phyloP scores from a whole-genome alignment of 2,888 invertebrate genomes.

The Caenorhabditis sulstoni region DNA sequence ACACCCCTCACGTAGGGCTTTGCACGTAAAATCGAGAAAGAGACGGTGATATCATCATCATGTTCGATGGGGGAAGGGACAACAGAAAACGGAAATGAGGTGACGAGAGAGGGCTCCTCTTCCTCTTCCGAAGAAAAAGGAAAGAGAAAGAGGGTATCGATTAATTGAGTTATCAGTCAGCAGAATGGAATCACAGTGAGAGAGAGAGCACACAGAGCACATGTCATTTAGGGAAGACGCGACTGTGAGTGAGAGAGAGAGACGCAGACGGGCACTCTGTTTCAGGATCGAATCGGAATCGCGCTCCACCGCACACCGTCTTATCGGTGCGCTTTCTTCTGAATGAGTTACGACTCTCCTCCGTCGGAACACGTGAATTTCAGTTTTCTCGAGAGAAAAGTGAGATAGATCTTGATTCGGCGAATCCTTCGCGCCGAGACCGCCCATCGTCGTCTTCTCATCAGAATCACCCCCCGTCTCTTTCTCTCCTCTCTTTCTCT shows the following conservation, averaged over 20 bases:
- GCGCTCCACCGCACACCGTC: too few species aligned
- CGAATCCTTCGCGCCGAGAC: too few species aligned
- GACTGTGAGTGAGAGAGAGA: slow-evolving; percentile 1
- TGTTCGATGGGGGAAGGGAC: slow-evolving; percentile 9
- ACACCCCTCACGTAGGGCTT: slow-evolving; percentile 6
- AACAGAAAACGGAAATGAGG: slow-evolving; percentile 53
- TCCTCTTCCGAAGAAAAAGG: not conserved
- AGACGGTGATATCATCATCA: slow-evolving; percentile 30
- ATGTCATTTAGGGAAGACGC: slow-evolving; percentile 21
- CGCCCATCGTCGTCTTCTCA: not conserved
- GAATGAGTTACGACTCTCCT: not conserved
- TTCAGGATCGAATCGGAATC: too few species aligned
- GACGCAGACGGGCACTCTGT: slow-evolving; percentile 3
- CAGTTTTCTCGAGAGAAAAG: too few species aligned
- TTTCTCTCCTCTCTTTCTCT: too few species aligned
- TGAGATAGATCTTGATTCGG: too few species aligned
- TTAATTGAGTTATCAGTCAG: slow-evolving; percentile 47
- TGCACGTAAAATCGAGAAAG: slow-evolving; percentile 7
- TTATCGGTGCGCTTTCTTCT: slow-evolving; percentile 1
- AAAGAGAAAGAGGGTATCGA: slow-evolving; percentile 24
- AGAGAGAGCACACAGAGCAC: slow-evolving; percentile 23
- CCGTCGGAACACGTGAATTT: too few species aligned
- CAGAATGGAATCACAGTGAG: slow-evolving; percentile 25
- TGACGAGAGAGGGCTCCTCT: slow-evolving; percentile 1
- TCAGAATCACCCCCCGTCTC: not conserved